A percentile compares a stretch with the other conserved stretches of the same genome.
Evolutionary conservation across 1,140 invertebrate genomes (phyloP).

Genomic region (Drosophila mauritiana): DNA sequence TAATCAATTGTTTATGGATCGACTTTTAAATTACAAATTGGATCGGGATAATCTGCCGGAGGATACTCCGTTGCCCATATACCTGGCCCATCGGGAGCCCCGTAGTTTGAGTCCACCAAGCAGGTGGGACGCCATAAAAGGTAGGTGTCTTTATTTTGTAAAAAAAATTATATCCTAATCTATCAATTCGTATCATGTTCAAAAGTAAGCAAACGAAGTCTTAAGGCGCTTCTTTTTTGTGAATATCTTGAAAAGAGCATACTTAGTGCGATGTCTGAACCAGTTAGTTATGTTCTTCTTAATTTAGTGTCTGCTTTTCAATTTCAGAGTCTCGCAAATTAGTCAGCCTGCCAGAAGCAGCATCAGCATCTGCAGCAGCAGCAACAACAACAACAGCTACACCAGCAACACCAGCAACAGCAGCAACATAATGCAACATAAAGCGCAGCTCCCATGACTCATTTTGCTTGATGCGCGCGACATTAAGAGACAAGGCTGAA

Average conservation of each 20-base stretch:
- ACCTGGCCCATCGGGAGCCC: background rate
- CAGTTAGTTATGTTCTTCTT: constrained; percentile 18
- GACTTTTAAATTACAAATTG: background rate
- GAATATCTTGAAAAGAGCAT: constrained; percentile 8
- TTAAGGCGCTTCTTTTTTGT: background rate
- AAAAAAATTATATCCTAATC: background rate
- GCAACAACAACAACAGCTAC: constrained; percentile 1
- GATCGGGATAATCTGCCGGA: background rate
- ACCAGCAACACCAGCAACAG: background rate
- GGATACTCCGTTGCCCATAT: constrained; percentile 3
- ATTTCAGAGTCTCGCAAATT: constrained; percentile 51
- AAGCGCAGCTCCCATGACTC: constrained; percentile 54
- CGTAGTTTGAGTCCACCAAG: background rate
- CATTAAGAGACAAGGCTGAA: constrained; percentile 29
- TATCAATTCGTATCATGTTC: background rate
- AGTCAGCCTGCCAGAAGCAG: constrained; percentile 46
- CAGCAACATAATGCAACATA: constrained; percentile 12
- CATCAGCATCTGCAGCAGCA: constrained; percentile 6
- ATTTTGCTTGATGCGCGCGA: constrained; percentile 57
- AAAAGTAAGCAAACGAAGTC: no score
- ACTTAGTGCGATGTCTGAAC: rapidly evolving
- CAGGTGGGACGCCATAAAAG: background rate
- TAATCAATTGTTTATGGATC: background rate
- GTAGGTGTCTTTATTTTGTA: background rate
- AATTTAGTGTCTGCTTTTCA: constrained; percentile 53